These are phyloP conservation scores for Dasypus novemcinctus DNA, from an alignment of 2,113 vertebrate genomes.

Conservation along the genomic window DNA sequence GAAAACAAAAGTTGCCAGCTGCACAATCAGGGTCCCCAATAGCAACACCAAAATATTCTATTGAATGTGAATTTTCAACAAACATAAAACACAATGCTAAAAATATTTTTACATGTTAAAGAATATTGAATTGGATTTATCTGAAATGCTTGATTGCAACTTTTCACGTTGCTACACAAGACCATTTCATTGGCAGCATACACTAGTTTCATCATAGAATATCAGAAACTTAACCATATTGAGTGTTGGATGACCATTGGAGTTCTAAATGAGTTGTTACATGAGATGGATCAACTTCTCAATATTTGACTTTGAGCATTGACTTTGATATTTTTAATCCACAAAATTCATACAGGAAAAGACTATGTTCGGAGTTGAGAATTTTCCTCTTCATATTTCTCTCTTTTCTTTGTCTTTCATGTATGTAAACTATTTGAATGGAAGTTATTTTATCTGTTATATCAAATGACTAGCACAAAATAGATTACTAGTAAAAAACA, in stretches of 20 bases:
- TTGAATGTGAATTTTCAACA: constrained; percentile 6
- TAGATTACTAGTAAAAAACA: neutral
- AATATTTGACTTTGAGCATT: neutral
- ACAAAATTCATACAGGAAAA: neutral
- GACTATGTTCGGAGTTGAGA: neutral
- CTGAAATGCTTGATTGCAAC: neutral
- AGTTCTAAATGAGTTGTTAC: neutral
- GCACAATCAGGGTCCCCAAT: neutral
- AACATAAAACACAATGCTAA: neutral
- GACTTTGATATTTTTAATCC: neutral
- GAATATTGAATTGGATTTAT: neutral
- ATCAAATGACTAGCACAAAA: neutral
- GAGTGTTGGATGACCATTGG: neutral
- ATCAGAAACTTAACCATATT: neutral
- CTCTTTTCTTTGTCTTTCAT: neutral
- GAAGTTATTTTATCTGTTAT: neutral
- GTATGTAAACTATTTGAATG: neutral
- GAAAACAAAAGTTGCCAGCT: constrained; percentile 3
- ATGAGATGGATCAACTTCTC: neutral
- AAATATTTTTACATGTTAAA: constrained; percentile 37
- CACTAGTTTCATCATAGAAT: neutral
- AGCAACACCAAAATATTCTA: neutral
- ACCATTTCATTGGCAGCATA: neutral
- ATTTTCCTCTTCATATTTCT: neutral
- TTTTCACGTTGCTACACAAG: neutral